Percentiles rank a stretch among this genome's conserved stretches.
These are phyloP conservation scores for Numenius phaeopus DNA, from an alignment of 2,797 vertebrate species.

Conservation along the genomic window DNA sequence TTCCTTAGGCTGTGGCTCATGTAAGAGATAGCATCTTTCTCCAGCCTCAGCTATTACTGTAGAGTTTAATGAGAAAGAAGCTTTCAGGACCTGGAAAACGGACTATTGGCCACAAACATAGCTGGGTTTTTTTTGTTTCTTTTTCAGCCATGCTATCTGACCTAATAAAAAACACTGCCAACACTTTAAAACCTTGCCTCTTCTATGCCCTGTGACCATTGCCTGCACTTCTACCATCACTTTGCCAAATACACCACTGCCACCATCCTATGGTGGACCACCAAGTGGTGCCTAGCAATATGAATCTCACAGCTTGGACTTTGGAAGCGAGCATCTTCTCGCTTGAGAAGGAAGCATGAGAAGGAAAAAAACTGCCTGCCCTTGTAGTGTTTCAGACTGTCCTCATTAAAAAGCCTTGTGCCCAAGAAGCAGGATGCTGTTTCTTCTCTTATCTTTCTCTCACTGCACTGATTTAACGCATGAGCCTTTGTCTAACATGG, in stretches of 20 bases:
- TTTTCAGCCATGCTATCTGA: background rate
- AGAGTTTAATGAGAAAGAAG: constrained; percentile 14
- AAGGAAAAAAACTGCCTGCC: background rate
- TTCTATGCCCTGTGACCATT: background rate
- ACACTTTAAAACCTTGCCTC: background rate
- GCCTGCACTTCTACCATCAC: background rate
- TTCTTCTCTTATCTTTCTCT: background rate
- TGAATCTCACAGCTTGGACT: background rate
- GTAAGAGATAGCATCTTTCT: constrained; percentile 4
- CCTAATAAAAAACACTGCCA: background rate
- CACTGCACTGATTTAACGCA: background rate
- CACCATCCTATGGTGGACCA: background rate
- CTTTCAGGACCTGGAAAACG: background rate
- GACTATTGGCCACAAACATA: background rate
- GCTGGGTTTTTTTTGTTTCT: background rate
- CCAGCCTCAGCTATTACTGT: background rate
- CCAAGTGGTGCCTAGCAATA: background rate
- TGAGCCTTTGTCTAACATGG: background rate
- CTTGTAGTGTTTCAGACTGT: background rate
- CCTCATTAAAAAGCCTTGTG: background rate
- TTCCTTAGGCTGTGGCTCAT: background rate
- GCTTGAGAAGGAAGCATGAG: too few species aligned
- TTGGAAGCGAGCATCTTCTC: too few species aligned
- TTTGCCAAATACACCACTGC: background rate
- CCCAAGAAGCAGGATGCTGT: background rate